Evolutionary conservation across 64 coral and sea anemone genomes (phyloP), one percentile per base, ranked within the genome.

Genomic region (Acropora yongei): DNA sequence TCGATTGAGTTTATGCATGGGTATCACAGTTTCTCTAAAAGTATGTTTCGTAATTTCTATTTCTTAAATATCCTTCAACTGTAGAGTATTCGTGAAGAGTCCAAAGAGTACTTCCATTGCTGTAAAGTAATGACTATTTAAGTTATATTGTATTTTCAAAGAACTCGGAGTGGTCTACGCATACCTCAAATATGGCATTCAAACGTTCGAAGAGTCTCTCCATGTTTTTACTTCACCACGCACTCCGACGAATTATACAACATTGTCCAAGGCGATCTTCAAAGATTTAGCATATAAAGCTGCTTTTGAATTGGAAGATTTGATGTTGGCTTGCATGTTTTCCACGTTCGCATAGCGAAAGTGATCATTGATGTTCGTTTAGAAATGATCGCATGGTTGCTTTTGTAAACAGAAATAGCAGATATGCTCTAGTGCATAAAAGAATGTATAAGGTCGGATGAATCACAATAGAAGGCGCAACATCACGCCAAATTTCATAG

Each of bases 321-420:
- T 8, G 44, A 85, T 85, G 82, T 85, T 85, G 82, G 82, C 6
- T 63, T 42, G 46, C 82, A 85, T 85, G 66, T 84, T 85, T 85
- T 10, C 60, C 61, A 85, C 44, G 57, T 67, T 48, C 5, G 40
- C 80, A 44, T 18, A 71, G 82, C 44, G 65, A 85, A 85, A 71
- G 47, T 2, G 63, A 85, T 19, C 44, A 19, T 30, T 30, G 30
- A 30, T 9, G 40, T 83, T 83, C 1, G 1, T 69, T 71, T 9
- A 30, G 16, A 12, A 49, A n/a, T 11, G 7, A 8, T 67, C 82
- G 63, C 43, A 49, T 85, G 41, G 17, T 7, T 71, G 65, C 43
- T 49, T 49, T 49, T 44, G 68, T 48, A 8, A 49, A 85, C 44
- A 85, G 63, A 49, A 72, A 71, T 48, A 49, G 61, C 19, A 0